Evolutionary conservation across 2,888 invertebrate genomes (phyloP), one percentile per base, ranked within the genome.

Genomic region (Cephus sareptanus): DNA sequence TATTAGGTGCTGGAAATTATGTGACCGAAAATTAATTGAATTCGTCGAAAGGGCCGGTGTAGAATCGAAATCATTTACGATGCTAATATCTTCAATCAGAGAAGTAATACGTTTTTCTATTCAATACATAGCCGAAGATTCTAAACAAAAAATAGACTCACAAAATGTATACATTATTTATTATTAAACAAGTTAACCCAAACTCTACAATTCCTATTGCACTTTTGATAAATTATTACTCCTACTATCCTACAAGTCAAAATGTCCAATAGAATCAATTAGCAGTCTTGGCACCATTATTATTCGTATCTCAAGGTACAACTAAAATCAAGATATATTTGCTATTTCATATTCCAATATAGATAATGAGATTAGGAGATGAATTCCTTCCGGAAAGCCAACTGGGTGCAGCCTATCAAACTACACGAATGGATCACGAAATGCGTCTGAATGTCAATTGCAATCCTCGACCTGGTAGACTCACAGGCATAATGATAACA

Each of bases 401-500:
- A 77, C 34, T 83, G 68, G 77, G 78, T n/a, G 85, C 85, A 31
- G 84, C 83, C 15, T 84, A 81, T 82, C 84, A 85, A 75, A 81
- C 69, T 33, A 84, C 84, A 30, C 77, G 79, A 74, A 84, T 86
- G 35, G 83, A 87, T 79, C 82, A 86, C 31, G 81, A 77, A 74
- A 80, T 81, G 80, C 80, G 77, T 75, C 82, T 87, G 34, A 82
- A 86, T 73, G 80, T 86, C 69, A 83, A 85, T 79, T 83, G 84
- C 37, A 77, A 73, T 30, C 82, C 83, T 71, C 84, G 81, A 79
- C 34, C 81, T 69, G 92, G 93, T 83, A 90, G 93, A 76, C 90
- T 94, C 4, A 94, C 94, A 0, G 92, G 93, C 82, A 93, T 95
- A 76, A 92, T 94, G 76, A 93, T 93, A 70, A 92, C 93, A 1